Evolutionary conservation across 1,140 invertebrate genomes (phyloP), one percentile per base, ranked within the genome.

Genomic region (Drosophila tani): DNA sequence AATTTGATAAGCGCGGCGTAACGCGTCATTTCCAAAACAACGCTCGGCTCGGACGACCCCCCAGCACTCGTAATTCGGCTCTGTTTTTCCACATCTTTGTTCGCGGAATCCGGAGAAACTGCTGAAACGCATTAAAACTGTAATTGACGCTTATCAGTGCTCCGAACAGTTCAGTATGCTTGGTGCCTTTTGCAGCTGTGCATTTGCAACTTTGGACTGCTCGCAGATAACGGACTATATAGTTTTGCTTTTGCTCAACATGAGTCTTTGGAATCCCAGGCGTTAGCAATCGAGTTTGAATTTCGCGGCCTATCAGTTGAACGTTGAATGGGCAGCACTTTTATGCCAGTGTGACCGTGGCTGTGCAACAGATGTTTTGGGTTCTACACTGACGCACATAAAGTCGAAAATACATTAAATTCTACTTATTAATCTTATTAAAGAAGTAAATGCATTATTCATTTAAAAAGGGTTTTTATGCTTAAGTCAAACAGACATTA

Each of bases 1-100:
- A 75, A 69, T 57, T 57, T 78, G 75, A 78, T 78, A 78, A 78
- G 75, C n/a, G 12, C 2, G 5, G 19, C 24, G 73, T 76, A 35
- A 50, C 75, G 45, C 50, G 64, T 60, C 75, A 78, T 45, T 62
- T 45, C 43, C 40, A 41, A 68, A 51, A 41, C 21, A 40, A 40
- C 19, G 12, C 19, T 56, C 5, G 53, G 45, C 40, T 21, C 14
- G 12, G 19, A 56, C 53, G 53, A 62, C 73, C 68, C 71, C 68
- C 49, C 27, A 24, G n/a, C 9, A 19, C 21, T 32, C 35, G 12
- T 24, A n/a, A n/a, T 71, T 29, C 21, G 7, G 12, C 19, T 17
- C 21, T n/a, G 45, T 15, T 19, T 27, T 27, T 41, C n/a, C 43
- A 11, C 11, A 17, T 43, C 38, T 65, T 50, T 43, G 29, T 51